A percentile compares a stretch with the other conserved stretches of the same genome.
Evolutionary conservation across 2,888 invertebrate species (phyloP).

Genomic region (Diachrysia chrysitis): DNA sequence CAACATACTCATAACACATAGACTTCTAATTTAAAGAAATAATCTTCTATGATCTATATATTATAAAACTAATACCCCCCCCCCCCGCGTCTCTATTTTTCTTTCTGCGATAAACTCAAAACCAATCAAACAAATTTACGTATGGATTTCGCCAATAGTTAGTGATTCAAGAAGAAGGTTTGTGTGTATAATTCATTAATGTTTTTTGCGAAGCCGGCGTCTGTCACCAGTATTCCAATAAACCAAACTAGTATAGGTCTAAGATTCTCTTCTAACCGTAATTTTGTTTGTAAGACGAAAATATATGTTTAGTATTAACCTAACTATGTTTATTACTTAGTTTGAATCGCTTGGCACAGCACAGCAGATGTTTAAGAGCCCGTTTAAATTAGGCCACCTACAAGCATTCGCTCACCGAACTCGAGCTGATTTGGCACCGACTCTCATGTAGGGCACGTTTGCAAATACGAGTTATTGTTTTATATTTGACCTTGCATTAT

Average conservation of each 20-base stretch:
- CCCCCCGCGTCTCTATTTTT: no score
- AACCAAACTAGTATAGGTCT: not conserved
- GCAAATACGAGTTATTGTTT: constrained; percentile 16
- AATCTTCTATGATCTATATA: no score
- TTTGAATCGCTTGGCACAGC: constrained; percentile 36
- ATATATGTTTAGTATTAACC: constrained; percentile 4
- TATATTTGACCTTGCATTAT: not conserved
- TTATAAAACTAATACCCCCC: no score
- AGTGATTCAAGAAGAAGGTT: no score
- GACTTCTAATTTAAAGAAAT: not conserved
- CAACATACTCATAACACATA: not conserved
- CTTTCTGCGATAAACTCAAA: no score
- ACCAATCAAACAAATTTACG: no score
- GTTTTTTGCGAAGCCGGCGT: no score
- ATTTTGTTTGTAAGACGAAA: constrained; percentile 1
- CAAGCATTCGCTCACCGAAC: constrained; percentile 35
- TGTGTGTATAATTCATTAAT: no score
- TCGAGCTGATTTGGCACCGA: constrained; percentile 51
- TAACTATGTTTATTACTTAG: constrained; percentile 23
- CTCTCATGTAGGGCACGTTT: constrained; percentile 28
- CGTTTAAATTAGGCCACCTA: constrained; percentile 57
- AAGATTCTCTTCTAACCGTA: not conserved
- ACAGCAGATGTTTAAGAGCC: constrained; percentile 50
- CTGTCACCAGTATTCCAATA: no score
- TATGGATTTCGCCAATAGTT: no score